Base-by-base conservation (phyloP, 2,113 vertebrate genomes). In the Bettongia penicillata region DNA sequence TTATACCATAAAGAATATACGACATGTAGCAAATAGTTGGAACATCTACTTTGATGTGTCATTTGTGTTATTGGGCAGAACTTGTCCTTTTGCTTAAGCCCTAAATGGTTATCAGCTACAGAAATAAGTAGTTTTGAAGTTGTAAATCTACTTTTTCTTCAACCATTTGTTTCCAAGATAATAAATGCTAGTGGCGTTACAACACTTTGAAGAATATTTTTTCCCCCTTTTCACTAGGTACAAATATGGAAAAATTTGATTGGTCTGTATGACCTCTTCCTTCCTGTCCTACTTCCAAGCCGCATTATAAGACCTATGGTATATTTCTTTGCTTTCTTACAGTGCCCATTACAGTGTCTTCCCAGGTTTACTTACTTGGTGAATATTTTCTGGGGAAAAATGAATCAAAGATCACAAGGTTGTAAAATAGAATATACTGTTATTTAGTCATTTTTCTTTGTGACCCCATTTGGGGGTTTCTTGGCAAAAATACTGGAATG, bases 61-160 rank as follows among this genome's bases (percentile, higher is more conserved):
- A 51, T n/a, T 84, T 97, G 43, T 77, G 95, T n/a, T 77, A 48
- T 90, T 14, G 12, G 96, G 7, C 4, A 51, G 90, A 95, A 91
- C 37, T 47, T 93, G 91, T 3, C 11, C 91, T 95, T 97, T 97
- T 49, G 37, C 61, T 93, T 91, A n/a, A 93, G 52, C 89, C 93
- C 61, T 93, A 94, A 94, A 93, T 51, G 31, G 55, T 26, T 92
- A 94, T 91, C 89, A 91, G 16, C 14, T 98, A 96, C 90, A 96
- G 89, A 97, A 84, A 94, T 91, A 3, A 10, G 23, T 28, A 55
- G 50, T 1, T 92, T 92, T 95, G 51, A 97, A 97, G 53, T 68
- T 0, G 0, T 23, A 49, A 24, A 51, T 93, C 16, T n/a, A 1
- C 25, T 77, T 77, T n/a, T 93, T 92, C 6, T 0, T 28, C 1